Conservation (phyloP, 2,113 vertebrate species). For the Semicossyphus pulcher region DNA sequence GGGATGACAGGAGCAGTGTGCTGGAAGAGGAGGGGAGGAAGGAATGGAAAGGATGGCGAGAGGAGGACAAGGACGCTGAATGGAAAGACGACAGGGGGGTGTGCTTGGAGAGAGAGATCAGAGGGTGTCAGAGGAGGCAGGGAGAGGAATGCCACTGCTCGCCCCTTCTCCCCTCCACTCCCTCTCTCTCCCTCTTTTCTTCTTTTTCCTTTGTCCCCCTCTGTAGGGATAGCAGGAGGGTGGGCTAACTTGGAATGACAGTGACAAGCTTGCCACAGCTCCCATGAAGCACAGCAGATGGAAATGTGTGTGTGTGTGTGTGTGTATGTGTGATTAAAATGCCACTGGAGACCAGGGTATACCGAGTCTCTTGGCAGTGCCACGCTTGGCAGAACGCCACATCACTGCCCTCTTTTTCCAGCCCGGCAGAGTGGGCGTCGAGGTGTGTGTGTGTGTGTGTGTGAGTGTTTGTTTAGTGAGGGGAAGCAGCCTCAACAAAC, state of each 20-base stretch:
- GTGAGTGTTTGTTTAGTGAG: slow-evolving; percentile 39
- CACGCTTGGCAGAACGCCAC: slow-evolving; percentile 69
- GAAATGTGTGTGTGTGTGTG: slow-evolving; percentile 44
- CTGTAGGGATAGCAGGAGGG: slow-evolving; percentile 59
- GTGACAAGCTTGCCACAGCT: slow-evolving; percentile 72
- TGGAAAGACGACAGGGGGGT: slow-evolving; percentile 7
- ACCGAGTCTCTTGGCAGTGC: slow-evolving; percentile 71
- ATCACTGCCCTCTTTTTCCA: slow-evolving; percentile 70
- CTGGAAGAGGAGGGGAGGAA: not conserved
- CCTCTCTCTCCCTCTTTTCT: slow-evolving; percentile 43
- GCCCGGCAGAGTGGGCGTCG: slow-evolving; percentile 43
- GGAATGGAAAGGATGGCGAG: not conserved
- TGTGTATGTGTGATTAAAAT: slow-evolving; percentile 66
- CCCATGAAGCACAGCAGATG: slow-evolving; percentile 71
- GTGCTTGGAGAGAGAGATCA: slow-evolving; percentile 35
- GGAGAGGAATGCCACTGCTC: slow-evolving; percentile 59
- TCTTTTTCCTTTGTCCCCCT: slow-evolving; percentile 57
- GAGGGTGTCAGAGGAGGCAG: slow-evolving; percentile 47
- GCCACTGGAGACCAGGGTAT: slow-evolving; percentile 66
- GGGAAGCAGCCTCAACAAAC: slow-evolving; percentile 42
- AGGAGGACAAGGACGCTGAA: slow-evolving; percentile 23
- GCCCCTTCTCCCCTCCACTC: slow-evolving; percentile 12
- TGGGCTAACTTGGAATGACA: slow-evolving; percentile 74
- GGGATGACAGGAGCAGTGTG: slow-evolving; percentile 16
- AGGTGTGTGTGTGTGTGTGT: slow-evolving; percentile 48